phyloP scores from a whole-genome alignment of 2,113 vertebrate genomes.

The Dicerorhinus sumatrensis region DNA sequence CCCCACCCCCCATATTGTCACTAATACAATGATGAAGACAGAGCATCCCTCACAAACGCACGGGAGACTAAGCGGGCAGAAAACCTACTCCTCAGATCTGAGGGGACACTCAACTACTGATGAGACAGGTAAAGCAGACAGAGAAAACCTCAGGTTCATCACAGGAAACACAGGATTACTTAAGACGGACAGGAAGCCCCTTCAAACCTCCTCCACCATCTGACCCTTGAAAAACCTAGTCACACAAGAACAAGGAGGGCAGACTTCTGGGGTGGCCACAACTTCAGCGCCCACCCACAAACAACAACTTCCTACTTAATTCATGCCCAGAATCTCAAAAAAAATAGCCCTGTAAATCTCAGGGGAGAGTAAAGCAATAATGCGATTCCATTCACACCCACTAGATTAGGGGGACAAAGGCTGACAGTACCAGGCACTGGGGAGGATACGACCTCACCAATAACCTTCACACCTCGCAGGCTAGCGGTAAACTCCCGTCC shows the following conservation, averaged over 20 bases:
- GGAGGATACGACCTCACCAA: neutral
- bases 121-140: neutral
- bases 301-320: neutral
- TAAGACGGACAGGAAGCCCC: neutral
- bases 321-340: neutral
- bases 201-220: neutral
- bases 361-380: neutral
- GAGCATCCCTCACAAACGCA: neutral
- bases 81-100: neutral
- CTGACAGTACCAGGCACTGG: neutral
- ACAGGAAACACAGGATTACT: neutral
- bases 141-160: neutral
- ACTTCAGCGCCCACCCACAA: neutral
- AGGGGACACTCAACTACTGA: neutral
- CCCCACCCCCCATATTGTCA: neutral
- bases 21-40: neutral
- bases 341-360: neutral
- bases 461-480: neutral
- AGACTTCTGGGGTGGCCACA: neutral
- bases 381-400: neutral
- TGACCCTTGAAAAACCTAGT: neutral
- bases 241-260: neutral
- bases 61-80: neutral
- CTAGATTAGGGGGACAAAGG: neutral
- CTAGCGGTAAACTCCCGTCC: neutral